These are phyloP conservation scores for Spilarctia lutea DNA, from an alignment of 2,888 invertebrate genomes.

Conservation along the genomic window DNA sequence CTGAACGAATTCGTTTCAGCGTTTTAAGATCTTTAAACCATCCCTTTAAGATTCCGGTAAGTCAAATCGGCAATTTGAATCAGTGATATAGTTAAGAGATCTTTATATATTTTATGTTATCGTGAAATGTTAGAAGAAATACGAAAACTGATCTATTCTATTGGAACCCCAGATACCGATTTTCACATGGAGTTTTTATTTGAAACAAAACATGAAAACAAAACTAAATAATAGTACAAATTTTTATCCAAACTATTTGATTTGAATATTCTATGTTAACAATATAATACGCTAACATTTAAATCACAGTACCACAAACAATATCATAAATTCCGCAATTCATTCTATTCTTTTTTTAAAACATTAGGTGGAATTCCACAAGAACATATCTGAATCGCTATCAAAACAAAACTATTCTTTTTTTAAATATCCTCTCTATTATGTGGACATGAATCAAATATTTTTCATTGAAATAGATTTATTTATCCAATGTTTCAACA, in stretches of 20 bases:
- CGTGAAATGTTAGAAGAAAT: background rate
- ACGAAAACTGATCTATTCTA: background rate
- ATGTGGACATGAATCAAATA: background rate
- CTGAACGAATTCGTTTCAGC: constrained; percentile 71
- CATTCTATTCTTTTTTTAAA: background rate
- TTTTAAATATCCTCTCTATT: background rate
- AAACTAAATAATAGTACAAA: background rate
- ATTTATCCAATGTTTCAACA: background rate
- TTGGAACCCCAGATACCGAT: background rate
- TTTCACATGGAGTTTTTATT: background rate
- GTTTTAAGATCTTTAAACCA: constrained; percentile 73
- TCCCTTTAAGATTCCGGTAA: constrained; percentile 63
- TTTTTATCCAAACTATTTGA: background rate
- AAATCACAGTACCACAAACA: background rate
- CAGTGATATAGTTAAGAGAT: constrained; percentile 37
- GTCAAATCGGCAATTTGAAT: constrained; percentile 39
- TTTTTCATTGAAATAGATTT: background rate
- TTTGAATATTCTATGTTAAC: background rate
- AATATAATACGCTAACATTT: background rate
- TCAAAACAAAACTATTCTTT: background rate
- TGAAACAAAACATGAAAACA: background rate
- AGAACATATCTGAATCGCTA: background rate
- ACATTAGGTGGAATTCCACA: background rate
- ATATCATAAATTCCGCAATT: background rate
- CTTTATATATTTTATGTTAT: constrained; percentile 29